phyloP scores from a whole-genome alignment of 2,888 invertebrate species.

The Apamea monoglypha region DNA sequence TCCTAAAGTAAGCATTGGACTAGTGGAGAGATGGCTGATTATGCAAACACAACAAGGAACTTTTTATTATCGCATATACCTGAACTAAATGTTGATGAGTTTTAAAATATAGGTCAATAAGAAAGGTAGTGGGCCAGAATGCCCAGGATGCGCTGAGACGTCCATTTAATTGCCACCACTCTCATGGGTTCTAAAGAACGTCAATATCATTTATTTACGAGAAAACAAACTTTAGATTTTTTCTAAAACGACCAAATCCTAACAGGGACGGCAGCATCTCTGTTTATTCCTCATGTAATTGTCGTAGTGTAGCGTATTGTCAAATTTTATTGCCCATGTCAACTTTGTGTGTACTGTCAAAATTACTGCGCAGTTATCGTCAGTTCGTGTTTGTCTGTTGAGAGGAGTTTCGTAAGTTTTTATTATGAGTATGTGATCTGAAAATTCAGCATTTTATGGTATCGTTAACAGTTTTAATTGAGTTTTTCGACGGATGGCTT shows the following conservation, averaged over 20 bases:
- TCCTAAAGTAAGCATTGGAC: too few relatives aligned
- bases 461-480: constrained; percentile 31
- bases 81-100: neutral
- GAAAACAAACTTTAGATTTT: neutral
- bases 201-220: neutral
- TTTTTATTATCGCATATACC: neutral
- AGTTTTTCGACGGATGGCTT: neutral
- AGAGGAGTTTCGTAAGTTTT: constrained; percentile 9
- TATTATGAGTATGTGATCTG: constrained; percentile 26
- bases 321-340: constrained; percentile 88
- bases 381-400: constrained; percentile 49
- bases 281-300: constrained; percentile 84
- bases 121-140: neutral
- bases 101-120: neutral
- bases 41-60: neutral
- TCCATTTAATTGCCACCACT: neutral
- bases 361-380: constrained; percentile 61
- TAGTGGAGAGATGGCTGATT: too few relatives aligned
- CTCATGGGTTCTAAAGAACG: neutral
- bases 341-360: constrained; percentile 76
- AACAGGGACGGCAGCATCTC: constrained; percentile 70
- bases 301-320: constrained; percentile 82
- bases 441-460: constrained; percentile 38
- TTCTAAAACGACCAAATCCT: neutral
- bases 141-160: neutral